Evolutionary conservation across 92 coral and sea anemone species (phyloP), one percentile per base, ranked within the genome.

Genomic region (Ricordea florida): DNA sequence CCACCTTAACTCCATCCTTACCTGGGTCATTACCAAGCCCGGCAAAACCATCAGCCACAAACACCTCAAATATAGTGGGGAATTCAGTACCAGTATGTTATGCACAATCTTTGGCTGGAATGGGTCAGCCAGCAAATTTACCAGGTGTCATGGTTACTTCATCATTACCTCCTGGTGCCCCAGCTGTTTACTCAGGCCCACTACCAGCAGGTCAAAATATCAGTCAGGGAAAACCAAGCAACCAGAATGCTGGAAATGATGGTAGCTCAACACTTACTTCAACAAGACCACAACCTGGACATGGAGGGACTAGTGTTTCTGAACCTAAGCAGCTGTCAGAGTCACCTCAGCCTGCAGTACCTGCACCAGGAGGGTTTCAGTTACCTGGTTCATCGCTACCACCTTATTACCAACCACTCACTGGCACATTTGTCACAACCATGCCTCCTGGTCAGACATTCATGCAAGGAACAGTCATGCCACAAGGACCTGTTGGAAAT

Each of bases 401-500:
- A 22, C 36, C 97, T 9, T 89, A 78, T 50, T 91, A 87, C 80
- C 92, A 91, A 21, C 78, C 90, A 16, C 78, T 91, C 22, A 84
- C 87, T 3, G 90, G 89, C 6, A 67, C 97, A 6, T 56, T 87
- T 20, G 74, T 91, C 29, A 73, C 90, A 0, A 67, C 90, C 6
- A 57, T 89, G 23, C 75, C 92, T 16, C 78, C 87, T 3, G 84
- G 78, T 8, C 93, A 83, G 66, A 73, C 89, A 6, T 77, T 87
- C 36, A 82, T 83, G 18, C 97, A 83, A 60, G 87, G 91, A 41
- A 59, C 76, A 22, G 81, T 87, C 14, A 29, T 79, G 62, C 92
- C 92, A 13, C 96, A 82, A 24, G 80, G 89, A 10, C 48, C 87
- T 2, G 89, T 87, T 30, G 97, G 97, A 17, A 91, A 91, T 79